Percentiles rank a stretch among this genome's conserved stretches.
Evolutionary conservation across 2,797 vertebrate genomes (phyloP).

Genomic region (Gastrophryne carolinensis): DNA sequence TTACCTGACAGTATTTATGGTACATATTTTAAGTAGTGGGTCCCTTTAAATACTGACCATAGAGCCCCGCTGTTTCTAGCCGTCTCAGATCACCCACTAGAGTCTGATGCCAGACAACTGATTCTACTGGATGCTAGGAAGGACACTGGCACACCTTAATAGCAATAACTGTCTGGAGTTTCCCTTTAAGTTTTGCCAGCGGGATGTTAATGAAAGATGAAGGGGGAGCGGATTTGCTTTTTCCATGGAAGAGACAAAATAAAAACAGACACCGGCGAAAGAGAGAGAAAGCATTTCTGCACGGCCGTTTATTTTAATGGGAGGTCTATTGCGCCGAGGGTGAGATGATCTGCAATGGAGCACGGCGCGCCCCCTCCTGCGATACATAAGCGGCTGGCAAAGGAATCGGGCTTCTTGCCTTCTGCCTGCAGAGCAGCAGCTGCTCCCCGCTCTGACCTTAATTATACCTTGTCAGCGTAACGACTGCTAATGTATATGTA

Average conservation of each 20-base stretch:
- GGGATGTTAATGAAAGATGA: too few relatives aligned
- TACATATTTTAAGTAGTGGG: too few relatives aligned
- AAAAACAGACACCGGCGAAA: background rate
- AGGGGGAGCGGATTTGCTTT: background rate
- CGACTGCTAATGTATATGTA: conserved; percentile 14
- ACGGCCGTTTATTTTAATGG: conserved; percentile 19
- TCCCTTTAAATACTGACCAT: too few relatives aligned
- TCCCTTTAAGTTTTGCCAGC: too few relatives aligned
- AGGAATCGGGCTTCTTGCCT: conserved; percentile 13
- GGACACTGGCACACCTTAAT: too few relatives aligned
- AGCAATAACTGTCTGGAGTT: too few relatives aligned
- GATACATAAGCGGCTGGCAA: conserved; percentile 11
- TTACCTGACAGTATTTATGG: too few relatives aligned
- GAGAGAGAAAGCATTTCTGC: background rate
- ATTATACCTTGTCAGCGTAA: conserved; percentile 40
- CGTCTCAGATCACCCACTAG: too few relatives aligned
- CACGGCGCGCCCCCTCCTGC: conserved; percentile 20
- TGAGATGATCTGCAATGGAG: conserved; percentile 50
- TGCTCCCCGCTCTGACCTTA: conserved; percentile 26
- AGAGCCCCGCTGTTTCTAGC: too few relatives aligned
- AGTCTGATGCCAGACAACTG: too few relatives aligned
- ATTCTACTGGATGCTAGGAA: too few relatives aligned
- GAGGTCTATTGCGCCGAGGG: background rate
- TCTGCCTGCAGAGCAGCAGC: conserved; percentile 17
- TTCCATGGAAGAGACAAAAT: background rate